Percentiles rank a stretch among this genome's conserved stretches.
Conservation (phyloP, 2,113 vertebrate species). For the Ammodramus savannarum region DNA sequence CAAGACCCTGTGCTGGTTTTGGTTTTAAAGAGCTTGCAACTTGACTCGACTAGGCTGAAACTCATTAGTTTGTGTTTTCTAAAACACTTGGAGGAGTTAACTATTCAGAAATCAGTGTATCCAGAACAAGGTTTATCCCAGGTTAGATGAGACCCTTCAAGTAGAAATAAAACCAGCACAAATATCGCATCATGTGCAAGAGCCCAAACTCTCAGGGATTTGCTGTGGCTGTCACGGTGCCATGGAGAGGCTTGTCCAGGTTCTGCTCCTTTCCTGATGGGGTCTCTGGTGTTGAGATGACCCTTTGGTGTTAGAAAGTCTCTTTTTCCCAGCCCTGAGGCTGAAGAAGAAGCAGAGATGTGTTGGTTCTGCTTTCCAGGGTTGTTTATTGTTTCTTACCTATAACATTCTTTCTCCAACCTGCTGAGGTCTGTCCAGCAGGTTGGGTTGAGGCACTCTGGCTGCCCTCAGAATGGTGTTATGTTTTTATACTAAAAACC, state of each 20-base stretch:
- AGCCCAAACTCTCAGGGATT: not conserved
- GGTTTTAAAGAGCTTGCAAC: not conserved
- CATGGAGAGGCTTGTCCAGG: not conserved
- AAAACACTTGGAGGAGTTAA: not conserved
- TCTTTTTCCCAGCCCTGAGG: too few relatives aligned
- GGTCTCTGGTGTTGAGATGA: too few relatives aligned
- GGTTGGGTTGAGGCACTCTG: too few relatives aligned
- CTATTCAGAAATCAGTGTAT: not conserved
- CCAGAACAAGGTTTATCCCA: not conserved
- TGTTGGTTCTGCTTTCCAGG: too few relatives aligned
- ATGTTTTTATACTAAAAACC: too few relatives aligned
- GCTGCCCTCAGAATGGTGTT: too few relatives aligned
- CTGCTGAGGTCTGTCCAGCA: too few relatives aligned
- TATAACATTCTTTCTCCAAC: too few relatives aligned
- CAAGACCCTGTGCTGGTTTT: not conserved
- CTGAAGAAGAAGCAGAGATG: too few relatives aligned
- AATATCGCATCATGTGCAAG: accelerated
- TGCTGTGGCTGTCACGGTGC: not conserved
- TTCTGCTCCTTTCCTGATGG: not conserved
- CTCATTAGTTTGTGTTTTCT: not conserved
- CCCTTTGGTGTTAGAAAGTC: too few relatives aligned
- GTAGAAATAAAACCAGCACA: not conserved
- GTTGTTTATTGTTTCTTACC: too few relatives aligned
- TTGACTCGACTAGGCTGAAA: not conserved
- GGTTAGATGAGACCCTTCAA: not conserved